Evolutionary conservation across 2,888 invertebrate genomes (phyloP).

Genomic region (Ctenicera cuprea): DNA sequence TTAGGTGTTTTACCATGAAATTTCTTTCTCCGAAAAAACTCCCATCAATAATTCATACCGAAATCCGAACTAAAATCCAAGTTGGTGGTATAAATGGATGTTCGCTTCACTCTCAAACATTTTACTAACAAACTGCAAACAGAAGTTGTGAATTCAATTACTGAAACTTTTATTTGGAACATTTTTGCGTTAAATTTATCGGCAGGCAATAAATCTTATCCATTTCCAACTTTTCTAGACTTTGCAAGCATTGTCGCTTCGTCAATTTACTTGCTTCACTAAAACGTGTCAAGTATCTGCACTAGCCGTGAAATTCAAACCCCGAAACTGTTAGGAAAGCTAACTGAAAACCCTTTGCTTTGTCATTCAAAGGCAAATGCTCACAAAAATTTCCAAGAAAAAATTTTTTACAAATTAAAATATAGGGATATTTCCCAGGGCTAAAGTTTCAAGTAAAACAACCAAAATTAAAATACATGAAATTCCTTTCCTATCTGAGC

Average conservation of each 20-base stretch:
- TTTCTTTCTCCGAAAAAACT: not conserved
- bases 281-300: constrained; percentile 38
- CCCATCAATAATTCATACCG: constrained; percentile 33
- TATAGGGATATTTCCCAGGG: too few relatives aligned
- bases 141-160: constrained; percentile 64
- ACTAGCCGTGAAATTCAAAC: constrained; percentile 31
- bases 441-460: too few relatives aligned
- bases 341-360: too few relatives aligned
- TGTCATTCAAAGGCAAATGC: too few relatives aligned
- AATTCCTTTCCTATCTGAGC: constrained; percentile 10
- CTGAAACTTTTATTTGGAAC: constrained; percentile 63
- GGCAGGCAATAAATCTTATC: constrained; percentile 62
- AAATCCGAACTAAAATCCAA: constrained; percentile 51
- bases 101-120: constrained; percentile 51
- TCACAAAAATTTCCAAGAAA: too few relatives aligned
- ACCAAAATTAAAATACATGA: constrained; percentile 13
- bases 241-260: constrained; percentile 57
- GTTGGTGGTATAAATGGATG: constrained; percentile 58
- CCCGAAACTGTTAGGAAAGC: not conserved
- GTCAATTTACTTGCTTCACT: constrained; percentile 45
- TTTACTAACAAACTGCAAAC: constrained; percentile 62
- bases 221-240: constrained; percentile 53
- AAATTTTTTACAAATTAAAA: too few relatives aligned
- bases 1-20: not conserved
- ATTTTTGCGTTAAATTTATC: constrained; percentile 64